A percentile compares a stretch with the other conserved stretches of the same genome.
Conservation (phyloP, 1,140 invertebrate genomes). For the Neotoxoptera formosana region DNA sequence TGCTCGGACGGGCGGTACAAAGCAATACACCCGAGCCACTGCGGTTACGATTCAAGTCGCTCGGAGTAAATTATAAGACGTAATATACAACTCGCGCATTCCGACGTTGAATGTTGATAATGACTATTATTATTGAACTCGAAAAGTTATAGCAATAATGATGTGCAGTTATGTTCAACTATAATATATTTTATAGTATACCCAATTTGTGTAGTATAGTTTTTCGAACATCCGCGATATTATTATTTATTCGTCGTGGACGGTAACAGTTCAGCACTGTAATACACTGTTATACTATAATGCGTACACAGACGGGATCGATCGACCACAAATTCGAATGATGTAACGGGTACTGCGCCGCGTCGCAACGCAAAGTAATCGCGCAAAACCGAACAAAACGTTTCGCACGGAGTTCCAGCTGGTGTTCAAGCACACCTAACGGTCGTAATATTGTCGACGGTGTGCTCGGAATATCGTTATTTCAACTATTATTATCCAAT, state of each 20-base stretch:
- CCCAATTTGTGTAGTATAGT: background rate
- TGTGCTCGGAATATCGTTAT: background rate
- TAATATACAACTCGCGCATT: background rate
- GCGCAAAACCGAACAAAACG: background rate
- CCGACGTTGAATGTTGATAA: background rate
- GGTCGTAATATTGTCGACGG: background rate
- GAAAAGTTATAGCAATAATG: background rate
- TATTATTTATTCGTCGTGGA: background rate
- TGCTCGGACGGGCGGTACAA: background rate
- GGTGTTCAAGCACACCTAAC: background rate
- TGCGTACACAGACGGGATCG: background rate
- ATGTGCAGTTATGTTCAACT: background rate
- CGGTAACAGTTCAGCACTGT: background rate
- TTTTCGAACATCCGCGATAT: background rate
- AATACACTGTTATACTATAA: background rate
- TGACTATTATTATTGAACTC: background rate
- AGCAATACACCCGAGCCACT: background rate
- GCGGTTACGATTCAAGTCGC: background rate
- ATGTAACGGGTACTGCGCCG: background rate
- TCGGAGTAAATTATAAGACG: background rate
- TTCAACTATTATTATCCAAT: too few species aligned
- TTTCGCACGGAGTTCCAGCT: background rate
- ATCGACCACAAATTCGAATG: constrained; percentile 1
- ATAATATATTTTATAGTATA: background rate
- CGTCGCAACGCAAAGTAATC: background rate